A percentile compares a stretch with the other conserved stretches of the same genome.
Evolutionary conservation across 2,888 invertebrate species (phyloP).

Genomic region (Steinernema scapterisci): DNA sequence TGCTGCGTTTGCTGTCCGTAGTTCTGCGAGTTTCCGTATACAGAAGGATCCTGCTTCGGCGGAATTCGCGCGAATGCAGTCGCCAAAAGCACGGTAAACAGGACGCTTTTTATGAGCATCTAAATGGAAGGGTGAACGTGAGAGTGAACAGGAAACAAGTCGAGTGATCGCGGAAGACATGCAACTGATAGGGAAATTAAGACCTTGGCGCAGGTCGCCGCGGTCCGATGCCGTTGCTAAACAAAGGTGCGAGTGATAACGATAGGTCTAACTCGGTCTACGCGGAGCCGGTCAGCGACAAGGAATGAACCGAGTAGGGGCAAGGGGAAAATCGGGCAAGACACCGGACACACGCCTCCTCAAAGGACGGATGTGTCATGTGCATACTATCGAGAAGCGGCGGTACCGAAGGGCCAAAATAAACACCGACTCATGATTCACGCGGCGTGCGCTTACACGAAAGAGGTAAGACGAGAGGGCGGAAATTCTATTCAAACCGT

Average conservation of each 20-base stretch:
- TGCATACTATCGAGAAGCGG: slow-evolving; percentile 28
- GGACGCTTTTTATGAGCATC: not conserved
- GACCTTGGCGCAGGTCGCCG: slow-evolving; percentile 3
- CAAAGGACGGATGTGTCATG: slow-evolving; percentile 23
- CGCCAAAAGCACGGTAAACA: not conserved
- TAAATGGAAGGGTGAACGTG: not conserved
- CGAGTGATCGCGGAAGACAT: not conserved
- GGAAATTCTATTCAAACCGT: slow-evolving; percentile 23
- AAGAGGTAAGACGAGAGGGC: slow-evolving; percentile 14
- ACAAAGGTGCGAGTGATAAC: slow-evolving; percentile 17
- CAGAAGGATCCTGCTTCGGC: not conserved
- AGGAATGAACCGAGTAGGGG: not conserved
- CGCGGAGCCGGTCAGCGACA: not conserved
- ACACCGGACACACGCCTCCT: slow-evolving; percentile 22
- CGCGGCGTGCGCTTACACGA: slow-evolving; percentile 20
- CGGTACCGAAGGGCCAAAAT: slow-evolving; percentile 27
- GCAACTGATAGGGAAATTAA: slow-evolving; percentile 9
- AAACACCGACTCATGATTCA: slow-evolving; percentile 31
- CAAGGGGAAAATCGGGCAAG: not conserved
- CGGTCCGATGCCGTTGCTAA: not conserved
- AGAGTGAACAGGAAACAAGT: not conserved
- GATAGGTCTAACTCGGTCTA: not conserved
- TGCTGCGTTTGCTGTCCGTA: not conserved
- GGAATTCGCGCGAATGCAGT: not conserved
- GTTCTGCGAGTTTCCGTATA: not conserved